Evolutionary conservation across 2,797 vertebrate species (phyloP).

Genomic region (Fundulus diaphanus): DNA sequence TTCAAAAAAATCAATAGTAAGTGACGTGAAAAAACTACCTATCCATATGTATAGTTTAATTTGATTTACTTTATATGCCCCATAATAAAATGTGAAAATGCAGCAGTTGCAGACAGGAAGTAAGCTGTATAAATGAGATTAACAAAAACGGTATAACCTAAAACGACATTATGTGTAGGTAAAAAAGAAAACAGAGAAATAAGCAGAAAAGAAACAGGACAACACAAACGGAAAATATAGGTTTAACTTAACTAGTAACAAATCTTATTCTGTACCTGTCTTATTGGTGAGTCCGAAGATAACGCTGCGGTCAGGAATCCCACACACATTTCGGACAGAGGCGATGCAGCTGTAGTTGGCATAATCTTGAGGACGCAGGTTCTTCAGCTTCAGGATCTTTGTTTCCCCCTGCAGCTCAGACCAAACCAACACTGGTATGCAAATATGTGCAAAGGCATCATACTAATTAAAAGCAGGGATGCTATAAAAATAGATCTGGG

Average conservation of each 20-base stretch:
- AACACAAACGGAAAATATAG: not conserved
- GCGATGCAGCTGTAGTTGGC: constrained; percentile 99
- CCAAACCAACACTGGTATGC: constrained; percentile 78
- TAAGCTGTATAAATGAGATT: not conserved
- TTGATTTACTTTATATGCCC: not conserved
- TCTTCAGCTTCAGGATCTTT: constrained; percentile 99
- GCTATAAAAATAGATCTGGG: constrained; percentile 18
- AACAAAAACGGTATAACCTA: not conserved
- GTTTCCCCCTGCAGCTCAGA: constrained; percentile 93
- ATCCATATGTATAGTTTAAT: not conserved
- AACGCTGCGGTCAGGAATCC: constrained; percentile 94
- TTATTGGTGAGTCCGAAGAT: constrained; percentile 95
- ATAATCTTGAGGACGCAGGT: constrained; percentile 97
- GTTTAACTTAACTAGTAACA: not conserved
- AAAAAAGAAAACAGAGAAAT: not conserved
- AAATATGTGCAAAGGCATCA: constrained; percentile 77
- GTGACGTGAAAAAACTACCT: not conserved
- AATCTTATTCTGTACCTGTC: constrained; percentile 83
- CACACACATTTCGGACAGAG: constrained; percentile 94
- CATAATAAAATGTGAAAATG: not conserved
- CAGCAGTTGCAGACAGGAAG: not conserved
- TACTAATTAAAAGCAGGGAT: constrained; percentile 43
- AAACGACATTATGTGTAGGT: not conserved
- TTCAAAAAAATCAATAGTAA: not conserved
- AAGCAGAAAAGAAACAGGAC: not conserved